Evolutionary conservation across 2,113 vertebrate genomes (phyloP), one percentile per base, ranked within the genome.

Genomic region (Irena cyanogastra): DNA sequence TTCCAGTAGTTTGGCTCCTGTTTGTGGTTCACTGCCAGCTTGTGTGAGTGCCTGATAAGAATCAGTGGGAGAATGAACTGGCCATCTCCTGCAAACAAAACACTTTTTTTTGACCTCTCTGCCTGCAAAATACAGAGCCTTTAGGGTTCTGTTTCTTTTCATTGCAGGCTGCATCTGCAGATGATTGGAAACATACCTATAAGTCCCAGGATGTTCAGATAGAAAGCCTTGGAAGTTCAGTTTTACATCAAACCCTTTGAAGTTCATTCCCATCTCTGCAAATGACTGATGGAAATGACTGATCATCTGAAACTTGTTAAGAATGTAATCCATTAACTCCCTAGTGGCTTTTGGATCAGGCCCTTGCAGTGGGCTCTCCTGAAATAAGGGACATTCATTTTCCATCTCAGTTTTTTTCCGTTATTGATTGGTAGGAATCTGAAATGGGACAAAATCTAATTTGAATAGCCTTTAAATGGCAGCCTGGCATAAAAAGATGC

Each of bases 101-200:
- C 31, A 41, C 64, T 35, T 70, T 80, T 90, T 93, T 94, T 66
- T 87, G 30, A 89, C 90, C 69, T 89, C 83, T 91, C 70, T 85
- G 61, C 72, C 74, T 94, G 64, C 75, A 85, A 89, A 89, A 92
- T 53, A 41, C 16, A 68, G 85, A 90, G 88, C 60, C 49, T 90
- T 87, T 31, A 53, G 44, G 56, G 57, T 65, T 90, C 83, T 92
- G 80, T 90, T 90, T 90, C 50, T 41, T 93, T 85, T 91, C 61
- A 64, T 65, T 75, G 61, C 77, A 85, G 59, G 21, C 93, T 93
- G 59, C 53, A 53, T 95, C 84, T 97, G 96, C 87, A 90, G 54
- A 93, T 95, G 94, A 97, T 95, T 95, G 90, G 91, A 96, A 95
- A 95, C 94, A 96, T 93, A 96, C 94, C 96, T 97, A 57, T 57